Evolutionary conservation across 2,888 invertebrate genomes (phyloP).

Genomic region (Onchidella celtica): DNA sequence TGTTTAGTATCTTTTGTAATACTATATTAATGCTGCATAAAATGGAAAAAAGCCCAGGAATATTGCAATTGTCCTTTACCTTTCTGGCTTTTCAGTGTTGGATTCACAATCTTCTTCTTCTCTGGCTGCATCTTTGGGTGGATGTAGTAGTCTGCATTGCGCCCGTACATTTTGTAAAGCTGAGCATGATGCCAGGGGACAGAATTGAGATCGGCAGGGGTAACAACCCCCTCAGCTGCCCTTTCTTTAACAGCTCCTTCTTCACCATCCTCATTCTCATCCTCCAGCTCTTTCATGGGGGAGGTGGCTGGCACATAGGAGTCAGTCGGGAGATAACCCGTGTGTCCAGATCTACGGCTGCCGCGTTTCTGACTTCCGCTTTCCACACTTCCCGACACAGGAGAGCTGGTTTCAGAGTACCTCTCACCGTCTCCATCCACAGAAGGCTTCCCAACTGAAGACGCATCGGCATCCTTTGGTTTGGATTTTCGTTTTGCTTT

Average conservation of each 20-base stretch:
- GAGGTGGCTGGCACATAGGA: constrained; percentile 21
- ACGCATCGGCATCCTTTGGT: not conserved
- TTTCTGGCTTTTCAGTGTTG: constrained; percentile 53
- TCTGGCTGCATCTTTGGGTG: constrained; percentile 71
- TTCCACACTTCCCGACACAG: not conserved
- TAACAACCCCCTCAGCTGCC: constrained; percentile 2
- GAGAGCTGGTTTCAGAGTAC: not conserved
- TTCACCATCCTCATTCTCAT: constrained; percentile 7
- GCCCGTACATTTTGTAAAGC: constrained; percentile 74
- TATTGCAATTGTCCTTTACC: no score
- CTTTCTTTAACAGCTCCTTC: not conserved
- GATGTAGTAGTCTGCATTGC: constrained; percentile 73
- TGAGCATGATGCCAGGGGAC: constrained; percentile 68
- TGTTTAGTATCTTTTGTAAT: no score
- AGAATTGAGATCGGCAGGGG: constrained; percentile 21
- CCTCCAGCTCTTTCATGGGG: constrained; percentile 41
- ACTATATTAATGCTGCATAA: no score
- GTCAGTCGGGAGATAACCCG: constrained; percentile 11
- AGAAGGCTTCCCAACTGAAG: not conserved
- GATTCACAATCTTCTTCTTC: constrained; percentile 60
- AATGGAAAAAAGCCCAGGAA: no score
- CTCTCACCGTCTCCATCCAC: not conserved
- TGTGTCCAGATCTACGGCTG: not conserved
- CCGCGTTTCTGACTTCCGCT: not conserved
- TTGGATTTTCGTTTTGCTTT: not conserved